A percentile compares a stretch with the other conserved stretches of the same genome.
Conservation (phyloP, 2,888 invertebrate genomes). For the Imbricaverruca yamaguchii region DNA sequence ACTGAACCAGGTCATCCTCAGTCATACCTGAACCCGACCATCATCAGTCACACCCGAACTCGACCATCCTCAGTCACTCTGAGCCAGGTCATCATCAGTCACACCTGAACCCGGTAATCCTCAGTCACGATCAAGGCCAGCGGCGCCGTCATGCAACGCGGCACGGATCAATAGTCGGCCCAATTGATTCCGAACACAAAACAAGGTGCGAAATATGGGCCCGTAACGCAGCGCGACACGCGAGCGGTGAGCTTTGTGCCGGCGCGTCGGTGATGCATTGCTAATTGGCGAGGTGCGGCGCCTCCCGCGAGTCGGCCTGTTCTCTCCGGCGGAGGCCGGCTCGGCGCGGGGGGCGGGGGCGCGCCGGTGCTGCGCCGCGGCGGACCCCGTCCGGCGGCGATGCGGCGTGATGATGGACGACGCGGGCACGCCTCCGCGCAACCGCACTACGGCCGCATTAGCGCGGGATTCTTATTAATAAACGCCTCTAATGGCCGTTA, state of each 20-base stretch:
- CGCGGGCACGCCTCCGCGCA: neutral
- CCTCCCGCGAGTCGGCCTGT: neutral
- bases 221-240: neutral
- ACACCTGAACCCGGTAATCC: too few relatives aligned
- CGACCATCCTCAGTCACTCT: too few relatives aligned
- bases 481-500: conserved; percentile 18
- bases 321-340: neutral
- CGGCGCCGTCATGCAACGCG: neutral
- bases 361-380: neutral
- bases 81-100: too few relatives aligned
- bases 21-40: too few relatives aligned
- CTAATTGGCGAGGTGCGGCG: neutral
- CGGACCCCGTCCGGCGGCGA: neutral
- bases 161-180: neutral
- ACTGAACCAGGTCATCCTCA: too few relatives aligned
- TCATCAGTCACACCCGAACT: too few relatives aligned
- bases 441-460: conserved; percentile 18
- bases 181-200: conserved; percentile 19
- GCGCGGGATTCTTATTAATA: conserved; percentile 19
- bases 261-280: neutral
- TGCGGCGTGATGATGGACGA: conserved; percentile 9
- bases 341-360: too few relatives aligned
- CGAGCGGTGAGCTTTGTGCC: neutral
- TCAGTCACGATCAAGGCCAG: too few relatives aligned
- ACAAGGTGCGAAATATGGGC: conserved; percentile 13